Percentiles rank a stretch among this genome's conserved stretches.
Evolutionary conservation across 2,797 vertebrate species (phyloP).

Genomic region (Xerus rutilus): DNA sequence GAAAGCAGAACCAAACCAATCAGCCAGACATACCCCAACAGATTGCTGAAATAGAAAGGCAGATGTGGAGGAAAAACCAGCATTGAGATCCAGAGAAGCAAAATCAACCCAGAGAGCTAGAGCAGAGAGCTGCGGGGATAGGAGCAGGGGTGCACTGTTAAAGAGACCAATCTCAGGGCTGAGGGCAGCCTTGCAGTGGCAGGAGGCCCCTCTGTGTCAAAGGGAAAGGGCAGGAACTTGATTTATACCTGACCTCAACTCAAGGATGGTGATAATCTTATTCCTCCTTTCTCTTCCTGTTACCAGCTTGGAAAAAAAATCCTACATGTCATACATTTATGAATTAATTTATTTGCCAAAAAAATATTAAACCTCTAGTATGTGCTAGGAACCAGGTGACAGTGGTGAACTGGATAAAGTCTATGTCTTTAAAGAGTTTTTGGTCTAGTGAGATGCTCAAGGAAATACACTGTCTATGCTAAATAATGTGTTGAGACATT

Average conservation of each 20-base stretch:
- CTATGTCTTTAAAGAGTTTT: background rate
- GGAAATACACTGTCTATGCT: background rate
- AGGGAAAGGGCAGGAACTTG: background rate
- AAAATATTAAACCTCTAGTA: background rate
- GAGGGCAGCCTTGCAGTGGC: background rate
- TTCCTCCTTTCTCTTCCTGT: background rate
- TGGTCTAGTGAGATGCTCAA: background rate
- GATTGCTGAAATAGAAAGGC: background rate
- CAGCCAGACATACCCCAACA: background rate
- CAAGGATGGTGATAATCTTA: background rate
- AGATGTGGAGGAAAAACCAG: background rate
- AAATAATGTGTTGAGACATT: background rate
- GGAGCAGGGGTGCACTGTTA: background rate
- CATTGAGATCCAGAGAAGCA: background rate
- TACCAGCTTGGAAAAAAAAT: background rate
- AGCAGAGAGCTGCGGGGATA: background rate
- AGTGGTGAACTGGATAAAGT: too few species aligned
- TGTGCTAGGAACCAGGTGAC: background rate
- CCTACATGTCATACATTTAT: background rate
- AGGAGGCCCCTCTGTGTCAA: background rate
- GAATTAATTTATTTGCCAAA: background rate
- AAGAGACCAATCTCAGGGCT: background rate
- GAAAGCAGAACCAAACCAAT: background rate
- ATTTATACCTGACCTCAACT: background rate
- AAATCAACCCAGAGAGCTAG: background rate